Evolutionary conservation across 2,113 vertebrate species (phyloP), one percentile per base, ranked within the genome.

Genomic region (Dromaius novaehollandiae): DNA sequence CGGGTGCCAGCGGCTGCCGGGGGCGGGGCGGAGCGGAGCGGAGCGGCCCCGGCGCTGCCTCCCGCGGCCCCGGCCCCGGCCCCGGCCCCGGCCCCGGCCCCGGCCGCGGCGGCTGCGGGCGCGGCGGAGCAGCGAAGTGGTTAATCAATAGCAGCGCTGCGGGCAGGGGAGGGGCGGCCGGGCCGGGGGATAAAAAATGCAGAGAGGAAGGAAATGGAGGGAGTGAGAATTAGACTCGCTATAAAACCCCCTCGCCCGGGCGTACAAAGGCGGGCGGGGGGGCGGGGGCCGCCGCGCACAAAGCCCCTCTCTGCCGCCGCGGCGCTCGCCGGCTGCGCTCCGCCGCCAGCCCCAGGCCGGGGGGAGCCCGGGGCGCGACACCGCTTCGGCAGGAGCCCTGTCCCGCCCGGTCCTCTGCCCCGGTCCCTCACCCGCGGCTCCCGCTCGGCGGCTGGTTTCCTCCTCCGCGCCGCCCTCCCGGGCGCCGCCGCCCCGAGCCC

Each of bases 221-320:
- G 97, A 98, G 98, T 98, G 89, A 96, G 95, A 97, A 96, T 98
- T 98, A 96, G 96, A 96, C 95, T 94, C 95, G 95, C 95, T 96
- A 96, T 96, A 96, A 97, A 97, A 97, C 93, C 95, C 96, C 93
- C 94, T 88, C 95, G 78, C 82, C 94, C 85, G 88, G 95, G 91
- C 91, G 91, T 89, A 94, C 93, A 91, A 79, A 86, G 83, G 91
- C 19, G 93, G 94, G 91, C 28, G 92, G 92, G 87, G 55, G 86
- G 93, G 80, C 55, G 79, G 90, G 88, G 15, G 92, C 85, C 82
- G 74, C 60, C 69, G 73, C 44, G 80, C 93, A 86, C 93, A 91
- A 90, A 76, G 51, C 74, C 81, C 81, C 84, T 88, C 86, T 87
- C 69, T 74, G 68, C 85, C n/a, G 51, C 0, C 55, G 82, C 65